Evolutionary conservation across 2,113 vertebrate genomes (phyloP), one percentile per base, ranked within the genome.

Genomic region (Cryptotis parvus): DNA sequence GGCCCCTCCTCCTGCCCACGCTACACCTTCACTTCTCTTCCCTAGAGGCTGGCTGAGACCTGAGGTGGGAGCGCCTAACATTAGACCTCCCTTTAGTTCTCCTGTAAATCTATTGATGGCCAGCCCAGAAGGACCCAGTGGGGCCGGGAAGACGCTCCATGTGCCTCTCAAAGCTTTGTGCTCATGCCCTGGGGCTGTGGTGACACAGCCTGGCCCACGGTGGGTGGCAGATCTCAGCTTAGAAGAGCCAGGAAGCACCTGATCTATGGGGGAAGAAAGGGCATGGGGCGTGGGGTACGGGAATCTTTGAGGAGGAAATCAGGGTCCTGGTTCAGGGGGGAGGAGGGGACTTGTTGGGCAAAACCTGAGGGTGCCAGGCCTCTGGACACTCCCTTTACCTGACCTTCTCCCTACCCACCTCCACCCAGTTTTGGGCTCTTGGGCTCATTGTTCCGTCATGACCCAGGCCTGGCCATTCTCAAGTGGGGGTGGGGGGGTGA

Each of bases 191-290:
- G 52, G 49, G 68, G 68, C 10, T 45, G 3, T 27, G 1, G 6
- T 15, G 63, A 69, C 37, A 18, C n/a, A 41, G 9, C 52, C 66
- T 26, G 2, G 55, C 12, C n/a, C 65, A 39, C 10, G 5, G 31
- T 27, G n/a, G n/a, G 29, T 41, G 52, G 52, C 33, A 20, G 39
- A 52, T 41, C 31, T 45, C 26, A 58, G 45, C 39, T 70, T 91
- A 82, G 58, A 65, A 39, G 66, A 61, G 63, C 49, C 37, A 65
- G 49, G 2, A n/a, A 35, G 76, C 73, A 39, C 65, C 26, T 33
- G 65, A 65, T 45, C n/a, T 12, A 8, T 0, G 1, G 12, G 58
- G 31, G 20, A 9, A 55, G 5, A 20, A 15, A 55, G 20, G 18
- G 52, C 52, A 22, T 15, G 37, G n/a, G 66, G 22, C 0, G 24